A percentile compares a stretch with the other conserved stretches of the same genome.
Conservation (phyloP, 1,140 invertebrate species). For the Drosophila nikananu region DNA sequence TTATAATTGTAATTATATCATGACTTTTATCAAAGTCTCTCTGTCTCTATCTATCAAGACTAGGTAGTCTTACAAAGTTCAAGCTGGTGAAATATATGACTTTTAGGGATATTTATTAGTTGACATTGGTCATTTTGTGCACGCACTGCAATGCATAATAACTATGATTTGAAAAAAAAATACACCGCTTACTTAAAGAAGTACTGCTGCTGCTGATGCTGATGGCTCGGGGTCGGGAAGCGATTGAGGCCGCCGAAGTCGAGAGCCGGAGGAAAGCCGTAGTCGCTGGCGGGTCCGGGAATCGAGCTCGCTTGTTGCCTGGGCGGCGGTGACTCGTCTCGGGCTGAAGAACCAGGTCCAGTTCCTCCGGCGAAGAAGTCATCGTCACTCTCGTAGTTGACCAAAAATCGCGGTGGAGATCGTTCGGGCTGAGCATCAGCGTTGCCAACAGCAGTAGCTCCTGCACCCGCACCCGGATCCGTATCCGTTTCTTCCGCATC, state of each 20-base stretch:
- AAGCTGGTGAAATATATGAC: neutral
- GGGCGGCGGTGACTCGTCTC: neutral
- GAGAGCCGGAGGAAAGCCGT: neutral
- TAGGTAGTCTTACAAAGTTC: neutral
- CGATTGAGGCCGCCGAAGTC: neutral
- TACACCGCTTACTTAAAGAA: conserved; percentile 33
- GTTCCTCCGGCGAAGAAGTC: conserved; percentile 13
- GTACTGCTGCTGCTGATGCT: conserved; percentile 39
- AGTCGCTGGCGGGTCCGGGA: neutral
- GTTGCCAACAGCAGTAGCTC: conserved; percentile 3
- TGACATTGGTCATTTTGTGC: conserved; percentile 5
- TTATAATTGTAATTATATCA: too few species aligned
- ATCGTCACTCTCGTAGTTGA: conserved; percentile 35
- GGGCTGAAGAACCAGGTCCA: neutral
- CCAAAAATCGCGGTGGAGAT: conserved; percentile 26
- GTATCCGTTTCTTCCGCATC: conserved; percentile 5
- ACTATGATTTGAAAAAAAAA: conserved; percentile 17
- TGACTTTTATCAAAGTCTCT: too few species aligned
- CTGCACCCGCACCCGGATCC: neutral
- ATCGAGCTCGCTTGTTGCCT: neutral
- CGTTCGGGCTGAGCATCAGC: conserved; percentile 10
- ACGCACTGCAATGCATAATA: conserved; percentile 16
- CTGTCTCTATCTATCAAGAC: too few species aligned
- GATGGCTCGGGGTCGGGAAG: conserved; percentile 9
- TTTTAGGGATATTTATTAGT: conserved; percentile 7